Evolutionary conservation across 1,140 invertebrate species (phyloP).

Genomic region (Fopius arisanus): DNA sequence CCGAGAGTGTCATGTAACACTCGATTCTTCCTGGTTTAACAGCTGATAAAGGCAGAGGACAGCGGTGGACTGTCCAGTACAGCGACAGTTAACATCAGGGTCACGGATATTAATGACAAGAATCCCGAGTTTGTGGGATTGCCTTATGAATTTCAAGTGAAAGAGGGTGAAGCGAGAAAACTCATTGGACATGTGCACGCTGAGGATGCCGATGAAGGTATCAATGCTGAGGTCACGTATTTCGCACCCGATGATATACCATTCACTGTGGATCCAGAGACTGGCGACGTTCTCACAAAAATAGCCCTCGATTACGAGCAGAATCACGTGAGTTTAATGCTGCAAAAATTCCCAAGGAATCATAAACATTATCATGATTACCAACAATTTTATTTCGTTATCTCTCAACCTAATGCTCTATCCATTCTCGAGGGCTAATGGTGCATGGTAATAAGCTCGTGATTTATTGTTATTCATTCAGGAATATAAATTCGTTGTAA

Average conservation of each 20-base stretch:
- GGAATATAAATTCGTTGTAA: conserved; percentile 85
- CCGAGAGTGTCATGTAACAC: background rate
- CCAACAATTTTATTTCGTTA: background rate
- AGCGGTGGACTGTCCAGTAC: conserved; percentile 82
- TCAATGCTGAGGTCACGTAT: conserved; percentile 72
- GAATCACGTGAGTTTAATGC: conserved; percentile 69
- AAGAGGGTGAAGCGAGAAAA: conserved; percentile 77
- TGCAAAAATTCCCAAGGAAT: background rate
- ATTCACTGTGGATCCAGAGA: conserved; percentile 79
- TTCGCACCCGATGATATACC: conserved; percentile 80
- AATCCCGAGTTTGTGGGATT: conserved; percentile 82
- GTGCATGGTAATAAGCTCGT: background rate
- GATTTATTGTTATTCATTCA: conserved; percentile 47
- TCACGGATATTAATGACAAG: conserved; percentile 91
- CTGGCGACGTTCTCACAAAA: conserved; percentile 80
- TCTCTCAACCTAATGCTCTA: background rate
- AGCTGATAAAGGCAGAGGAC: conserved; percentile 87
- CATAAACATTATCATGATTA: background rate
- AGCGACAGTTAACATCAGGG: conserved; percentile 85
- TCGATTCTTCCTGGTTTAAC: conserved; percentile 10
- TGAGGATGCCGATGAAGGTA: conserved; percentile 81
- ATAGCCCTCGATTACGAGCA: conserved; percentile 84
- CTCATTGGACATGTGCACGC: conserved; percentile 83
- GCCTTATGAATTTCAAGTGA: conserved; percentile 82
- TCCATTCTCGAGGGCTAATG: background rate